A percentile compares a stretch with the other conserved stretches of the same genome.
phyloP scores from a whole-genome alignment of 92 coral and sea anemone species.

The Ricordea florida region DNA sequence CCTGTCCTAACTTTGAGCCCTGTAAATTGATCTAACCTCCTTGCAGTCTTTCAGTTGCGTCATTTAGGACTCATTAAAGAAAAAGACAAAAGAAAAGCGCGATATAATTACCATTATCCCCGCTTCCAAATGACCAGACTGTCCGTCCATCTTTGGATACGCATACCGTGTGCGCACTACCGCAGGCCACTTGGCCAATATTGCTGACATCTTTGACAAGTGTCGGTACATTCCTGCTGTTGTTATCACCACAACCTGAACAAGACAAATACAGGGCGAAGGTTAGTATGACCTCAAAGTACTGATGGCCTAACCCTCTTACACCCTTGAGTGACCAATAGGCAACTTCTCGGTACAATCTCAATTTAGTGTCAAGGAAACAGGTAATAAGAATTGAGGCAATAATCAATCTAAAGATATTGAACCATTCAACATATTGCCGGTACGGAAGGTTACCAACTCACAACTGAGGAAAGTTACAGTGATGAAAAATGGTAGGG shows the following conservation, averaged over 20 bases:
- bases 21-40: too few species aligned
- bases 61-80: background rate
- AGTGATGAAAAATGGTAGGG: too few species aligned
- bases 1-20: too few species aligned
- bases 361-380: too few species aligned
- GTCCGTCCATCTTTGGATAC: slow-evolving; percentile 82
- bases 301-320: too few species aligned
- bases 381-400: too few species aligned
- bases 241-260: slow-evolving; percentile 90
- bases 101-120: slow-evolving; percentile 71
- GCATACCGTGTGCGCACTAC: slow-evolving; percentile 92
- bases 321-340: too few species aligned
- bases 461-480: too few species aligned
- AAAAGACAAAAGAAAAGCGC: background rate
- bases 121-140: slow-evolving; percentile 92
- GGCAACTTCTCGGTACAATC: too few species aligned
- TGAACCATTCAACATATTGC: too few species aligned
- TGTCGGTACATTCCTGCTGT: slow-evolving; percentile 81
- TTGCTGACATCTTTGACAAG: slow-evolving; percentile 73
- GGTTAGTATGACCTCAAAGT: background rate
- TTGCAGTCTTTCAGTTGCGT: background rate
- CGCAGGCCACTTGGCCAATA: slow-evolving; percentile 90
- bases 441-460: too few species aligned
- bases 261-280: background rate
- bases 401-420: too few species aligned